Conservation (phyloP, 2,797 vertebrate genomes). For the Megaceryle alcyon region DNA sequence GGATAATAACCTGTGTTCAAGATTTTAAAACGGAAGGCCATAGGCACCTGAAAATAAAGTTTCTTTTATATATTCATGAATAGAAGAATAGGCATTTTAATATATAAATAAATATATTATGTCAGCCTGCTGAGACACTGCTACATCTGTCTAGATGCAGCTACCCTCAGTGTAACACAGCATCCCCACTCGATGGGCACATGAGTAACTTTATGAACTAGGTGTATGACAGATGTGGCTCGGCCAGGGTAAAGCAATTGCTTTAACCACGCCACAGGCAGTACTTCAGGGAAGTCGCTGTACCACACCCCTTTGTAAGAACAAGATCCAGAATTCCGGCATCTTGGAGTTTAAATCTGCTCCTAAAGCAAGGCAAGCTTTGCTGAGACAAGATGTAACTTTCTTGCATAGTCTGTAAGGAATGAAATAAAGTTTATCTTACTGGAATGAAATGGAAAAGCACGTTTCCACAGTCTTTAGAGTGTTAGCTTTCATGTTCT, state of each 20-base stretch:
- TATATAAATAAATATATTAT: neutral
- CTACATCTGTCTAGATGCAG: neutral
- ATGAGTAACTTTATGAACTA: neutral
- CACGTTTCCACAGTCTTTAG: neutral
- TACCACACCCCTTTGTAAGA: neutral
- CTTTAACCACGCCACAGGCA: neutral
- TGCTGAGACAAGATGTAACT: neutral
- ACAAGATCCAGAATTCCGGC: neutral
- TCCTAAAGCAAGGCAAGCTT: neutral
- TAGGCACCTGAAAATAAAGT: neutral
- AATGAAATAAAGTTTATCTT: neutral
- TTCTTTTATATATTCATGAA: neutral
- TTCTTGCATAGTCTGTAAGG: neutral
- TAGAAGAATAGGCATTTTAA: neutral
- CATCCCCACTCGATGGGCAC: fast-evolving
- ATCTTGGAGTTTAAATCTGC: neutral
- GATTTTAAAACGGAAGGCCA: neutral
- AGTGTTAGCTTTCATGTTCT: neutral
- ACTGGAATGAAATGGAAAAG: neutral
- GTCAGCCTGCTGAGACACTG: neutral
- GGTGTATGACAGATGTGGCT: neutral
- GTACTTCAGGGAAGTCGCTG: neutral
- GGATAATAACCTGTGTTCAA: neutral
- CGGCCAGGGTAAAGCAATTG: neutral
- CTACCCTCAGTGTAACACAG: neutral